Percentiles rank a stretch among this genome's conserved stretches.
Conservation (phyloP, 2,888 invertebrate species). For the Phytoseiulus persimilis region DNA sequence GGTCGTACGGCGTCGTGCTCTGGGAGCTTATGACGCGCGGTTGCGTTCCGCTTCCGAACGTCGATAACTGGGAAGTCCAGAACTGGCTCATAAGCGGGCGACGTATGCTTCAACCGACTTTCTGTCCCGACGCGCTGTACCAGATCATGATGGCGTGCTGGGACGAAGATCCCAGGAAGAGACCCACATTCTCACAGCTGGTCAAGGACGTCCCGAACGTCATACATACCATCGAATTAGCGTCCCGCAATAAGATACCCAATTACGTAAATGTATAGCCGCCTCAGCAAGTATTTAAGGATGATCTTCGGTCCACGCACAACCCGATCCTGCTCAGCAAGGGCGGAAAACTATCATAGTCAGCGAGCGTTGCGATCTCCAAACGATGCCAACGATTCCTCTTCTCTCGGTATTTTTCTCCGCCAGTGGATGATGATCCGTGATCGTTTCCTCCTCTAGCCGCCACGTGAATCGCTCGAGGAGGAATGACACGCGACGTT, state of each 20-base stretch:
- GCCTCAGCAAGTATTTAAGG: background rate
- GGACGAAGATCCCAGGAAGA: conserved; percentile 46
- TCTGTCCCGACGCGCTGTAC: conserved; percentile 51
- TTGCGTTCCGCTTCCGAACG: conserved; percentile 53
- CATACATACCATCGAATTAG: conserved; percentile 12
- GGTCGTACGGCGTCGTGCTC: conserved; percentile 53
- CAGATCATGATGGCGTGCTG: conserved; percentile 49
- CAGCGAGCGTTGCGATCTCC: background rate
- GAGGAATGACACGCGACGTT: too few relatives aligned
- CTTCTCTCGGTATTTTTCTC: background rate
- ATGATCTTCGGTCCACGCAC: background rate
- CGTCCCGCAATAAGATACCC: conserved; percentile 13
- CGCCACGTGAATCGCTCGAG: too few relatives aligned
- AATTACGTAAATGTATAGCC: background rate
- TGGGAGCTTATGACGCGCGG: conserved; percentile 55
- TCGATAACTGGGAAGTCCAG: conserved; percentile 53
- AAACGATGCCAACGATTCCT: background rate
- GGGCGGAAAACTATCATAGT: background rate
- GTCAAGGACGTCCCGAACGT: conserved; percentile 43
- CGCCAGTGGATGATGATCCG: background rate
- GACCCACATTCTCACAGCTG: conserved; percentile 49
- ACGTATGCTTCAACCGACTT: conserved; percentile 52
- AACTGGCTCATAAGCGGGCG: conserved; percentile 51
- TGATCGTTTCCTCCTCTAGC: background rate
- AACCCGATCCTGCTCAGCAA: background rate